Evolutionary conservation across 1,140 invertebrate genomes (phyloP), one percentile per base, ranked within the genome.

Genomic region (Cotesia chilonis): DNA sequence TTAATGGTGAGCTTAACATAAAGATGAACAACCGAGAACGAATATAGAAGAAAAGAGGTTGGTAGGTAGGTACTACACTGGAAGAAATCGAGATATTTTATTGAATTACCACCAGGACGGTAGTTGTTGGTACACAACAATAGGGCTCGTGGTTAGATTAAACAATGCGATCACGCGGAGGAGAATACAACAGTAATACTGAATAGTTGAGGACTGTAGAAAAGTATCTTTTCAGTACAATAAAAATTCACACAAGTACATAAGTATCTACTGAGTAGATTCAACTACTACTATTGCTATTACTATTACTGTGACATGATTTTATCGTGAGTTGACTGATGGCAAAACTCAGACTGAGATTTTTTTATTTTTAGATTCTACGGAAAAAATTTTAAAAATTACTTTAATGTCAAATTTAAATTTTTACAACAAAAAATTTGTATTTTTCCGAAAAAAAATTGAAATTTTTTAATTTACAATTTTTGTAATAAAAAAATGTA

Each of bases 151-250:
- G 70, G 64, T 38, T 59, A 59, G 47, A 67, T 60, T 47, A 63
- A 72, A 72, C 70, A 72, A 72, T 72, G 70, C 17, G 47, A 71
- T 64, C 70, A 65, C 70, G 61, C 52, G 17, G 28, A 72, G 28
- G 35, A 20, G 61, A 73, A 52, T 37, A 61, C 41, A 47, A 47
- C 41, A 47, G 7, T 9, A 47, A 10, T 47, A 7, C 4, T 47
- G 5, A 47, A 47, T 6, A 10, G 41, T 47, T 10, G 38, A 52
- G 17, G 54, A 65, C 38, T 51, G 17, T 17, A 47, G 38, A 5
- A 12, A 38, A 51, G 41, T 65, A 65, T 65, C 37, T 14, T 65
- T 65, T 20, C 38, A 20, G 7, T 47, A 38, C 5, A n/a, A 65
- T 6, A 47, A 65, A 20, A 65, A 37, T 51, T 0, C 1, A 28